Conservation (phyloP, 2,797 vertebrate species). For the Dryobates pubescens region DNA sequence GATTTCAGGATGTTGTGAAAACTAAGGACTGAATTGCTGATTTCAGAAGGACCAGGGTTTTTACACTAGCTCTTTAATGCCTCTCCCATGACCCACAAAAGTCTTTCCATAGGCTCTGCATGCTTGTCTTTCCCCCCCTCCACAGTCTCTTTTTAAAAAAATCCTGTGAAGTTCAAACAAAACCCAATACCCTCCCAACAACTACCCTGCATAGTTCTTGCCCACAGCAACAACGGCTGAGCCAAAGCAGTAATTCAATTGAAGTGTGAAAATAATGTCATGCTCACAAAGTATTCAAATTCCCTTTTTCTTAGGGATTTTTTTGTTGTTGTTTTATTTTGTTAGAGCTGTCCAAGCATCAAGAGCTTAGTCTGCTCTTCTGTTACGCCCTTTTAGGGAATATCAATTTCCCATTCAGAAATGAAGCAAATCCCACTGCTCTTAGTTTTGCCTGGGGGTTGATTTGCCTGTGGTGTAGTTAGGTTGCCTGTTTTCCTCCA, state of each 20-base stretch:
- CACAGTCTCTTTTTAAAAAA: not conserved
- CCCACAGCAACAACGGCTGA: not conserved
- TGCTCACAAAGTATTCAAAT: not conserved
- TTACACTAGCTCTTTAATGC: not conserved
- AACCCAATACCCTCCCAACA: not conserved
- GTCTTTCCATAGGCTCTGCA: not conserved
- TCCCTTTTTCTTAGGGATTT: not conserved
- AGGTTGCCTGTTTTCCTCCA: not conserved
- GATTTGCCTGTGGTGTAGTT: not conserved
- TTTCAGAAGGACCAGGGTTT: not conserved
- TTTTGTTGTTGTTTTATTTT: not conserved
- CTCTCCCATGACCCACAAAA: not conserved
- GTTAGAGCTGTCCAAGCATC: not conserved
- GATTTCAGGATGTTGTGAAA: not conserved
- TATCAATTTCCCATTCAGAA: not conserved
- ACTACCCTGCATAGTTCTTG: not conserved
- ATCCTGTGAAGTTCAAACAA: not conserved
- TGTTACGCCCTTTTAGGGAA: not conserved
- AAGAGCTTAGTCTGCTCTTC: not conserved
- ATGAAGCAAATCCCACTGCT: not conserved
- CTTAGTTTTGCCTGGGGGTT: not conserved
- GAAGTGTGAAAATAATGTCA: not conserved
- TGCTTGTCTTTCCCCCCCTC: too few relatives aligned
- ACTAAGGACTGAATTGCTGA: not conserved
- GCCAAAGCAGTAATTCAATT: not conserved